Base-by-base conservation (phyloP, 2,888 invertebrate species). In the Portevinia maculata region DNA sequence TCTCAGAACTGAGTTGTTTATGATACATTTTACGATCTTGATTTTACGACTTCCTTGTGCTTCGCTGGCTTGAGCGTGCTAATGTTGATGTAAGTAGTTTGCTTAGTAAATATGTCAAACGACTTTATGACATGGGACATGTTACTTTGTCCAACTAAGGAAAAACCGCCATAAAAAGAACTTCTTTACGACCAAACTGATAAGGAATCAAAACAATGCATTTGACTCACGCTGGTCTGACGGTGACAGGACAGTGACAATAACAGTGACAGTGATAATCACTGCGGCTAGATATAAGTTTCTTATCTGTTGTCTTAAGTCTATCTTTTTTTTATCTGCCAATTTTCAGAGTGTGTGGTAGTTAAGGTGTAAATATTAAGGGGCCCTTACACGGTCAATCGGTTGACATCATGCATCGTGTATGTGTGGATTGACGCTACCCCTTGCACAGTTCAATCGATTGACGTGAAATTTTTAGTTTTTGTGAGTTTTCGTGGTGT, bases 171-270 rank as follows among this genome's bases (percentile, higher is more conserved):
- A 79, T 71, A 65, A 71, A 78, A 71, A 65, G 52, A 37, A 44
- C 39, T 34, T 65, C 64, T 71, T 71, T 71, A 79, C 71, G 71
- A 70, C 50, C 37, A 8, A 2, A 44, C 65, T 69, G 78, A 79
- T 79, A 79, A 71, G 65, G 28, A 59, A 79, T 79, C 78, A 59
- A 65, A 71, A 79, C 78, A 79, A 71, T 71, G 65, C 71, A 71
- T 21, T 60, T 60, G 32, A 48, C n/a, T n/a, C n/a, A n/a, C n/a
- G n/a, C 41, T 19, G 32, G 57, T 11, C 11, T 34, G 13, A 13
- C 37, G 13, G 57, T 60, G 62, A 53, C 67, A 55, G 60, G n/a
- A 11, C 11, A 55, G 34, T 13, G 7, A 48, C 39, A 55, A 4
- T 13, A 24, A 28, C n/a, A 8, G 13, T 15, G 37, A 5, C 24